phyloP scores from a whole-genome alignment of 2,888 invertebrate species.

The Pammene fasciana region DNA sequence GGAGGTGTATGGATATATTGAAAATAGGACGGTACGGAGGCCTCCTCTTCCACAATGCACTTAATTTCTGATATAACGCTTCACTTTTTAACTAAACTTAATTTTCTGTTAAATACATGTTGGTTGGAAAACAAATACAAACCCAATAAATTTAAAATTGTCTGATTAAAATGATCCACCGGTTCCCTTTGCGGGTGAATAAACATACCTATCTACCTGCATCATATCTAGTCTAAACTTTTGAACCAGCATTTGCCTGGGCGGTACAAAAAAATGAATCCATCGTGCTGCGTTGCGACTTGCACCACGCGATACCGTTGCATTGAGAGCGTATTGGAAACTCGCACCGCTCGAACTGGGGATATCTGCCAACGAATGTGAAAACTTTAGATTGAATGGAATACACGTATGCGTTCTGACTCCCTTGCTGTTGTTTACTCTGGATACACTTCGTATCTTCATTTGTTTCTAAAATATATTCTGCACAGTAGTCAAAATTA shows the following conservation, averaged over 20 bases:
- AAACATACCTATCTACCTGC: too few species aligned
- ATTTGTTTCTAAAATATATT: background rate
- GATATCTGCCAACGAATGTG: conserved; percentile 31
- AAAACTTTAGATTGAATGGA: conserved; percentile 26
- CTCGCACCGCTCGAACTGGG: background rate
- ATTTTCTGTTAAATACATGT: too few species aligned
- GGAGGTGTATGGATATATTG: too few species aligned
- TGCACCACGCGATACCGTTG: conserved; percentile 5
- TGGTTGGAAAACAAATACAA: too few species aligned
- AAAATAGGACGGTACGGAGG: too few species aligned
- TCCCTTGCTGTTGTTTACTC: background rate
- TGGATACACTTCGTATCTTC: conserved; percentile 3
- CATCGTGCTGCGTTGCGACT: background rate
- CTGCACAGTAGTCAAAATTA: too few species aligned
- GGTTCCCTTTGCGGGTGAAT: too few species aligned
- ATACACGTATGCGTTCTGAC: conserved; percentile 15
- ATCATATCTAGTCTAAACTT: background rate
- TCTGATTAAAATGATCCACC: too few species aligned
- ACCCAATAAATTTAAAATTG: too few species aligned
- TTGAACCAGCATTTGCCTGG: background rate
- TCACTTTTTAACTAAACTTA: too few species aligned
- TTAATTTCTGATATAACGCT: too few species aligned
- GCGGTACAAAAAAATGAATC: conserved; percentile 1
- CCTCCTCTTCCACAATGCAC: too few species aligned
- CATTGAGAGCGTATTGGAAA: conserved; percentile 20